These are phyloP conservation scores for Synergus japonicus DNA, from an alignment of 2,888 invertebrate species.

Conservation along the genomic window DNA sequence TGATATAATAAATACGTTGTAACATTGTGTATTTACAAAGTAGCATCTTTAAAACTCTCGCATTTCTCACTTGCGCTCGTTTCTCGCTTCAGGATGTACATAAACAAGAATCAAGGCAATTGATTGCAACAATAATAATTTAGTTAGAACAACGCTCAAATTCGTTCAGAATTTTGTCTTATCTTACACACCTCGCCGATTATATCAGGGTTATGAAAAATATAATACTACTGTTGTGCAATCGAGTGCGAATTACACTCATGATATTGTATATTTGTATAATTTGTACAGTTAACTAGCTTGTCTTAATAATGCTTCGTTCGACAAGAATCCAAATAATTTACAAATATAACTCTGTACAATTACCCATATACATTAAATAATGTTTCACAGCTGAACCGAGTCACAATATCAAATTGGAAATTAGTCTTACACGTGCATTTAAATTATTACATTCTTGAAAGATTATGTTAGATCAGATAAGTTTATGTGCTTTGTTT, in stretches of 20 bases:
- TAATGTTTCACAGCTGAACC: slow-evolving; percentile 47
- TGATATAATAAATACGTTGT: slow-evolving; percentile 36
- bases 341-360: slow-evolving; percentile 60
- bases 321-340: slow-evolving; percentile 59
- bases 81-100: slow-evolving; percentile 9
- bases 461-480: slow-evolving; percentile 22
- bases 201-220: slow-evolving; percentile 76
- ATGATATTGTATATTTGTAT: slow-evolving; percentile 58
- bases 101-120: slow-evolving; percentile 39
- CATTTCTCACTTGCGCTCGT: slow-evolving; percentile 24
- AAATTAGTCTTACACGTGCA: slow-evolving; percentile 36
- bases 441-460: slow-evolving; percentile 26
- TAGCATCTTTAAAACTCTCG: slow-evolving; percentile 32
- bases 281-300: slow-evolving; percentile 74
- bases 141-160: slow-evolving; percentile 18
- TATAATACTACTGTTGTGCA: slow-evolving; percentile 76
- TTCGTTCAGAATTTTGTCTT: slow-evolving; percentile 11
- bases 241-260: slow-evolving; percentile 62
- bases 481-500: slow-evolving; percentile 31
- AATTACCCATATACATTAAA: slow-evolving; percentile 57
- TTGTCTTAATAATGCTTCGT: slow-evolving; percentile 64
- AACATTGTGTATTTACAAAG: slow-evolving; percentile 38
- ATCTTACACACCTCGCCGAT: slow-evolving; percentile 42
- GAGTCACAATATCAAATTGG: slow-evolving; percentile 43
- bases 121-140: slow-evolving; percentile 42